Evolutionary conservation across 2,113 vertebrate genomes (phyloP).

Genomic region (Tricholaema leucomelas): DNA sequence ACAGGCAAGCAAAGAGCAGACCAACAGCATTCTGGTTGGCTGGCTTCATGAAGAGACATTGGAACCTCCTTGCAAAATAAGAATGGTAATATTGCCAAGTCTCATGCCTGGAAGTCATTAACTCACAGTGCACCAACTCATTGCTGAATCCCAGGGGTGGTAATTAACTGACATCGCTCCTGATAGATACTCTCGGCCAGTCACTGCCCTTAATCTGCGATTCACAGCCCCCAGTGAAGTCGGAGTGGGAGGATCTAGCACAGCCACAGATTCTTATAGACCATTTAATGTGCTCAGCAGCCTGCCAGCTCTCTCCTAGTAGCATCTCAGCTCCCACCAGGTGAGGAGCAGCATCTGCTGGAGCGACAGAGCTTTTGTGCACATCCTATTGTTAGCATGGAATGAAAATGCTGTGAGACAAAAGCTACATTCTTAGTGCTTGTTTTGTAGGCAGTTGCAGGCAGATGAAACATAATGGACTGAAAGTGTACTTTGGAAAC

Average conservation of each 20-base stretch:
- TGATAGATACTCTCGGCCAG: neutral
- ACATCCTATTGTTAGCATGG: neutral
- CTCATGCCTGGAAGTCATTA: slow-evolving; percentile 61
- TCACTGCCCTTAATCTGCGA: neutral
- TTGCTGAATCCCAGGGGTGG: neutral
- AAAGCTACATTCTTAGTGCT: neutral
- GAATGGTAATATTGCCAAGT: slow-evolving; percentile 35
- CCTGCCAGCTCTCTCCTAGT: neutral
- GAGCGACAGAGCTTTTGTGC: neutral
- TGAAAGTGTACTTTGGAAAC: neutral
- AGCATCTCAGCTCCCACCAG: neutral
- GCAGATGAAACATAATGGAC: neutral
- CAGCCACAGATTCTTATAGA: neutral
- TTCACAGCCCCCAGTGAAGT: neutral
- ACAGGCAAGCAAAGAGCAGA: slow-evolving; percentile 9
- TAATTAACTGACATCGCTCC: slow-evolving; percentile 50
- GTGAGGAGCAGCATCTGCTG: neutral
- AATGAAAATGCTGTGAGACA: neutral
- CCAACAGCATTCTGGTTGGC: neutral
- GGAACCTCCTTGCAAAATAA: slow-evolving; percentile 37
- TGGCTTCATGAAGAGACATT: neutral
- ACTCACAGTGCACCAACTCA: slow-evolving; percentile 30
- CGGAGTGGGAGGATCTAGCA: neutral
- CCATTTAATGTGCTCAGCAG: neutral
- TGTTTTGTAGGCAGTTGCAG: neutral